Evolutionary conservation across 2,888 invertebrate species (phyloP).

Genomic region (Eristalis arbustorum): DNA sequence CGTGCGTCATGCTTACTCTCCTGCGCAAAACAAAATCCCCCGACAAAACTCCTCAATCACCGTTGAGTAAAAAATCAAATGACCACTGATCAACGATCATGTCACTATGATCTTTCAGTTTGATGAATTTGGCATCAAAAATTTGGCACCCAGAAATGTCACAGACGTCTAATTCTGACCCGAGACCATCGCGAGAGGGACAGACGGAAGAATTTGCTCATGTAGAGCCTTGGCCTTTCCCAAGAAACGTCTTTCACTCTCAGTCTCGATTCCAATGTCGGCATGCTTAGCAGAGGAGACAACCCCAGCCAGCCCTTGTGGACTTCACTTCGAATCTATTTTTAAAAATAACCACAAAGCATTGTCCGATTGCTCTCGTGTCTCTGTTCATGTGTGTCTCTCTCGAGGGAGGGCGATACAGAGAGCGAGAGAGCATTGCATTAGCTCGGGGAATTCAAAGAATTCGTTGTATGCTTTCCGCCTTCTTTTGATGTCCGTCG

Average conservation of each 20-base stretch:
- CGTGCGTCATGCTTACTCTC: too few species aligned
- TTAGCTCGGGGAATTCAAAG: conserved; percentile 32
- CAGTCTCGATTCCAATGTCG: conserved; percentile 42
- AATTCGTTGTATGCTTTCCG: conserved; percentile 49
- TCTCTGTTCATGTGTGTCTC: background rate
- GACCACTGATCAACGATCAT: background rate
- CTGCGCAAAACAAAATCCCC: background rate
- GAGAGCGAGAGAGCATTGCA: background rate
- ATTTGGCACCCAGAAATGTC: background rate
- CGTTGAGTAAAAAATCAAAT: background rate
- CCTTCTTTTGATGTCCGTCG: conserved; percentile 60
- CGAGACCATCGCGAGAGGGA: background rate
- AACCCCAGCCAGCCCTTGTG: conserved; percentile 5
- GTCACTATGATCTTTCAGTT: background rate
- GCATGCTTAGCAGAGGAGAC: background rate
- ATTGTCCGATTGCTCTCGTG: background rate
- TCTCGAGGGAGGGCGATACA: background rate
- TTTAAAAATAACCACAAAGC: background rate
- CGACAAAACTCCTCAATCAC: background rate
- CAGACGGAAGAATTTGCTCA: background rate
- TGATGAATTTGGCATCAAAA: background rate
- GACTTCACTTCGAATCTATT: background rate
- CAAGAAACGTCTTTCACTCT: conserved; percentile 38
- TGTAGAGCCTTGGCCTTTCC: background rate
- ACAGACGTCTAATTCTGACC: background rate